Evolutionary conservation across 1,140 invertebrate genomes (phyloP).

Genomic region (Aradophagus sp.): DNA sequence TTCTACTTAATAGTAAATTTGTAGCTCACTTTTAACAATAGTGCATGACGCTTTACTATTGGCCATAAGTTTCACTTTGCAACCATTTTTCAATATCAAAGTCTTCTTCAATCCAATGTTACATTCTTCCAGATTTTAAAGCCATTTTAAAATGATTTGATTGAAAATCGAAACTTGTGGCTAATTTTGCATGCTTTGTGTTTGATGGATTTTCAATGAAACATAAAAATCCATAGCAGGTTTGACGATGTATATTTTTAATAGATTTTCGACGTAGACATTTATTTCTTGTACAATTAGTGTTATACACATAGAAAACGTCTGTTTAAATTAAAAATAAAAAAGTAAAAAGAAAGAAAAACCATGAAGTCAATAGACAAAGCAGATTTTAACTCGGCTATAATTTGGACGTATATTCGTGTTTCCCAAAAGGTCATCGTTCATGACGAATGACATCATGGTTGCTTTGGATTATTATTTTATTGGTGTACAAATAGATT

Average conservation of each 20-base stretch:
- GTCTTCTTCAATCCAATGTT: too few relatives aligned
- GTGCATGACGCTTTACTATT: slow-evolving; percentile 70
- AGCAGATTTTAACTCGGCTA: slow-evolving; percentile 15
- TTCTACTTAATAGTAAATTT: slow-evolving; percentile 73
- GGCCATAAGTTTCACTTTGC: slow-evolving; percentile 64
- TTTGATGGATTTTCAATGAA: slow-evolving; percentile 42
- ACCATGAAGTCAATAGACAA: too few relatives aligned
- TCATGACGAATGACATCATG: too few relatives aligned
- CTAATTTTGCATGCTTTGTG: slow-evolving; percentile 46
- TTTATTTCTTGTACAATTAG: slow-evolving; percentile 49
- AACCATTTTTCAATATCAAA: too few relatives aligned
- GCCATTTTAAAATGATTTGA: slow-evolving; percentile 5
- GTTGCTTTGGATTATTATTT: slow-evolving; percentile 40
- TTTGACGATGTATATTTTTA: slow-evolving; percentile 49
- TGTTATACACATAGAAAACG: slow-evolving; percentile 30
- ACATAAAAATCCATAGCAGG: slow-evolving; percentile 42
- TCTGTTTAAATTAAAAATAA: too few relatives aligned
- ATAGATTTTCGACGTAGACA: slow-evolving; percentile 38
- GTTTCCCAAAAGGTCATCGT: too few relatives aligned
- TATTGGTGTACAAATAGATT: slow-evolving; percentile 50
- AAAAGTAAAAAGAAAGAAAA: too few relatives aligned
- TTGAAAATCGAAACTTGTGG: slow-evolving; percentile 32
- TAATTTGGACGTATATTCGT: not conserved
- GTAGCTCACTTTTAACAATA: slow-evolving; percentile 77
- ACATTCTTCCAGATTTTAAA: too few relatives aligned